These are phyloP conservation scores for Amblyopsis hoosieri DNA, from an alignment of 2,797 vertebrate genomes.

Conservation along the genomic window DNA sequence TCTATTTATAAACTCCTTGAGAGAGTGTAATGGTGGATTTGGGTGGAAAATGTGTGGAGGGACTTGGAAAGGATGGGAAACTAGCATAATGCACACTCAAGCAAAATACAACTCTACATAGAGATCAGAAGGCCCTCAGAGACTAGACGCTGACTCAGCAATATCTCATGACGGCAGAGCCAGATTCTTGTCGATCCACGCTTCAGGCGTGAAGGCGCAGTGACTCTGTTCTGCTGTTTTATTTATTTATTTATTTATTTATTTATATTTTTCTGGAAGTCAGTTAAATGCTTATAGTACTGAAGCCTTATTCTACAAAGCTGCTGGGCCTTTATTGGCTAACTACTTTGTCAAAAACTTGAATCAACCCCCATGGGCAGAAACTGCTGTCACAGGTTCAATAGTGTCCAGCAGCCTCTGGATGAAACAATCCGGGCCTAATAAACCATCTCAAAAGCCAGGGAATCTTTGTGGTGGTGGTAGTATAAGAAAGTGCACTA, in stretches of 20 bases:
- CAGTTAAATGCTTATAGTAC: slow-evolving; percentile 31
- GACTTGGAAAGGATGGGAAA: slow-evolving; percentile 19
- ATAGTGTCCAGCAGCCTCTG: slow-evolving; percentile 48
- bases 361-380: slow-evolving; percentile 31
- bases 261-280: background rate
- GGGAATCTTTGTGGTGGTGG: slow-evolving; percentile 22
- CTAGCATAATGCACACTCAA: slow-evolving; percentile 37
- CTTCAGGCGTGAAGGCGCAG: slow-evolving; percentile 29
- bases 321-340: slow-evolving; percentile 38
- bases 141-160: slow-evolving; percentile 50
- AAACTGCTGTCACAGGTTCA: slow-evolving; percentile 30
- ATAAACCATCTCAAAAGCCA: slow-evolving; percentile 43
- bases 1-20: slow-evolving; percentile 61
- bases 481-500: no score
- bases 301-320: slow-evolving; percentile 22
- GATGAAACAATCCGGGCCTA: slow-evolving; percentile 35
- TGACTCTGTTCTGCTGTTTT: slow-evolving; percentile 19
- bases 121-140: slow-evolving; percentile 34
- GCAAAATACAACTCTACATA: slow-evolving; percentile 40
- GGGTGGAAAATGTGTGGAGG: slow-evolving; percentile 19
- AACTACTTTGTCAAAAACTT: slow-evolving; percentile 31
- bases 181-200: slow-evolving; percentile 26
- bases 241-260: background rate
- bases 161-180: slow-evolving; percentile 31
- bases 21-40: slow-evolving; percentile 34